Evolutionary conservation across 2,797 vertebrate species (phyloP).

Genomic region (Hoplostethus atlanticus): DNA sequence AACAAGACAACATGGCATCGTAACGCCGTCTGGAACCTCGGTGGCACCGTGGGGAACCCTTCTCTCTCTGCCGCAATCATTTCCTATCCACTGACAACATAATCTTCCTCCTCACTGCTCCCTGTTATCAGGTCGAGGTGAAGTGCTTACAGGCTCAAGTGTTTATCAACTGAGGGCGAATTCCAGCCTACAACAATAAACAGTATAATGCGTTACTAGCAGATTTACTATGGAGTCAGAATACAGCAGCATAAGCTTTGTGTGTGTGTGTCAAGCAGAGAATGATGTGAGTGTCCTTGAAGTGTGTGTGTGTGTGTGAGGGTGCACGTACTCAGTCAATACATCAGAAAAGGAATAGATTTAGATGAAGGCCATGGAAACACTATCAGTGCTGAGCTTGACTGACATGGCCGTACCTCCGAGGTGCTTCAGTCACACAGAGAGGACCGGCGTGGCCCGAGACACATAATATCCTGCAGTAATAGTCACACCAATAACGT

Average conservation of each 20-base stretch:
- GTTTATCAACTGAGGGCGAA: background rate
- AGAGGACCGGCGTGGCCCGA: background rate
- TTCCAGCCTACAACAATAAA: constrained; percentile 1
- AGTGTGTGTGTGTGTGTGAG: background rate
- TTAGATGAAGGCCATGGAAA: background rate
- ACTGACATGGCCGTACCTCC: too few relatives aligned
- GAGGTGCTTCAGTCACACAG: background rate
- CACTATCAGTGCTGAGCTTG: background rate
- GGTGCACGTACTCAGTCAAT: background rate
- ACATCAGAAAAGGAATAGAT: constrained; percentile 7
- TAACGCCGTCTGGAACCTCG: background rate
- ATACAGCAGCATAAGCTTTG: background rate
- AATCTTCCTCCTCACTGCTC: constrained; percentile 17
- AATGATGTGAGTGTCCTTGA: constrained; percentile 11
- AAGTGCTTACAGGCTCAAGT: background rate
- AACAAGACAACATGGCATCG: too few relatives aligned
- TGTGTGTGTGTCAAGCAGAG: constrained; percentile 4
- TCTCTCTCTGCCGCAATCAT: background rate
- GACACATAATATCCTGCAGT: background rate
- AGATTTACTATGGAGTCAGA: background rate
- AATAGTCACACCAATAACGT: background rate
- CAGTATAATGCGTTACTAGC: background rate
- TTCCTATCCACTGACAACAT: constrained; percentile 33
- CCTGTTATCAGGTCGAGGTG: background rate
- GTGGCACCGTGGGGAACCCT: background rate